These are phyloP conservation scores for Trididemnum clinides DNA, from an alignment of 23 tunicate genomes.

Conservation along the genomic window DNA sequence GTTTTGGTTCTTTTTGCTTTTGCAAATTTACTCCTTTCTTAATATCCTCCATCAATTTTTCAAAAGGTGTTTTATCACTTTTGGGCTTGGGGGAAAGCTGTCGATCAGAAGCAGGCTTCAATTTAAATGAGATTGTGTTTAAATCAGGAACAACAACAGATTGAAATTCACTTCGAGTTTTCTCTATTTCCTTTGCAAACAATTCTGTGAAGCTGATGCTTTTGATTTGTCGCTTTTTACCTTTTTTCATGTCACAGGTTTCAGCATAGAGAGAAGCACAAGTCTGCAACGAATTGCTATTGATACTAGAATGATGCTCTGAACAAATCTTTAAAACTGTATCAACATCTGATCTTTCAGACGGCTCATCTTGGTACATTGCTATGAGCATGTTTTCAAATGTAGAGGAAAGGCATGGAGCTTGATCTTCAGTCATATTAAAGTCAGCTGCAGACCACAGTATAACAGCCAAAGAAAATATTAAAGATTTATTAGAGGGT, in stretches of 20 bases:
- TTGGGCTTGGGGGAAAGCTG: constrained; percentile 40
- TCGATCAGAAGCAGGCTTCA: constrained; percentile 76
- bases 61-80: constrained; percentile 41
- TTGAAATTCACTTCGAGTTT: constrained; percentile 28
- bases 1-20: constrained; percentile 46
- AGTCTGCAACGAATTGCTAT: constrained; percentile 63
- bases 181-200: constrained; percentile 19
- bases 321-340: constrained; percentile 70
- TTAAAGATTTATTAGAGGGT: constrained; percentile 28
- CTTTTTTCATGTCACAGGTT: constrained; percentile 52
- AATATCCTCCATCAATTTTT: constrained; percentile 50
- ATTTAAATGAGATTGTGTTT: constrained; percentile 18
- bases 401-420: constrained; percentile 66
- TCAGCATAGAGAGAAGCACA: constrained; percentile 78
- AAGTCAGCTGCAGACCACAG: constrained; percentile 90
- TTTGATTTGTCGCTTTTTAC: constrained; percentile 41
- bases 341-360: constrained; percentile 63
- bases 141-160: constrained; percentile 59
- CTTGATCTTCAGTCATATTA: constrained; percentile 76
- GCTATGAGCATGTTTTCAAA: constrained; percentile 67
- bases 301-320: constrained; percentile 56
- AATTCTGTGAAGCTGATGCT: constrained; percentile 35
- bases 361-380: constrained; percentile 74
- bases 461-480: constrained; percentile 76
- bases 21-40: constrained; percentile 20